Percentiles rank a stretch among this genome's conserved stretches.
phyloP scores from a whole-genome alignment of 2,888 invertebrate genomes.

The Cheiracanthium punctorium region DNA sequence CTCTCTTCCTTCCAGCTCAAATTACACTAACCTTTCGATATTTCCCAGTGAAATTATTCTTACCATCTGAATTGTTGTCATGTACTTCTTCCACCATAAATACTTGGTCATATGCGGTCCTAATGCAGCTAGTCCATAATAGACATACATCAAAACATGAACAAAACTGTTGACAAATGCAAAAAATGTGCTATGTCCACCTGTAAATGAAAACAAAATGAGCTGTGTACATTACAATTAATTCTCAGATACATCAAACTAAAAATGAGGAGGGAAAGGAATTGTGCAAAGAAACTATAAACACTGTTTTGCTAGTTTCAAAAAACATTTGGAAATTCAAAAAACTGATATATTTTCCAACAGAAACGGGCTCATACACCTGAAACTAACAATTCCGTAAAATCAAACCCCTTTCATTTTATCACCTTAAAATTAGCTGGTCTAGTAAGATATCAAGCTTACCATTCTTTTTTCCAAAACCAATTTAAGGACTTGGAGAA shows the following conservation, averaged over 20 bases:
- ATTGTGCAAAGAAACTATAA: background rate
- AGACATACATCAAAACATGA: slow-evolving; percentile 97
- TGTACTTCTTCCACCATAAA: slow-evolving; percentile 98
- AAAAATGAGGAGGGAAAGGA: background rate
- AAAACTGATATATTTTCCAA: too few relatives aligned
- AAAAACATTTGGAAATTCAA: too few relatives aligned
- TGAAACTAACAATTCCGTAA: too few relatives aligned
- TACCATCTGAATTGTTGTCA: slow-evolving; percentile 96
- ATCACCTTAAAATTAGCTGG: too few relatives aligned
- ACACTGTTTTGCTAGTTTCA: too few relatives aligned
- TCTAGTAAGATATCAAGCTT: too few relatives aligned
- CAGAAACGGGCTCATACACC: too few relatives aligned
- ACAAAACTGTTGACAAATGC: slow-evolving; percentile 95
- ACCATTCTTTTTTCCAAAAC: too few relatives aligned
- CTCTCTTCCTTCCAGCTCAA: too few relatives aligned
- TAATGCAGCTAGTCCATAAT: slow-evolving; percentile 96
- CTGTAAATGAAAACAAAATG: slow-evolving; percentile 78
- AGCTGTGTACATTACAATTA: background rate
- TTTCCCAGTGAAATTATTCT: slow-evolving; percentile 72
- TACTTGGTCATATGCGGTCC: slow-evolving; percentile 94
- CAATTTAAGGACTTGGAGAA: too few relatives aligned
- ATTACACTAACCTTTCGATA: too few relatives aligned
- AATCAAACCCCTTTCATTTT: too few relatives aligned
- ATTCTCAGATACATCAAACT: background rate
- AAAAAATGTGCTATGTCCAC: slow-evolving; percentile 97